Percentiles rank a stretch among this genome's conserved stretches.
These are phyloP conservation scores for Drosophila stalkeri DNA, from an alignment of 2,888 invertebrate species.

Conservation along the genomic window DNA sequence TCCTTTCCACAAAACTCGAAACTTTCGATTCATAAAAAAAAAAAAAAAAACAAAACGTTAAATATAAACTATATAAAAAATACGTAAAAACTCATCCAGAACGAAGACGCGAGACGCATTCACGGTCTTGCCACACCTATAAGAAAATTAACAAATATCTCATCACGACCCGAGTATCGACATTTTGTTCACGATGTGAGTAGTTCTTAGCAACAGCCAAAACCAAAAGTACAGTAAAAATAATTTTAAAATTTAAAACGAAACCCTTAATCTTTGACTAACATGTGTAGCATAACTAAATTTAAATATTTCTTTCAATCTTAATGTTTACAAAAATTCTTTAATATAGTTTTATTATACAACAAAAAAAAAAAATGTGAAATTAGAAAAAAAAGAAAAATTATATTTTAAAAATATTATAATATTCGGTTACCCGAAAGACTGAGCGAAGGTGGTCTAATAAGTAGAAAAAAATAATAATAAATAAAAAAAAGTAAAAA, in stretches of 20 bases:
- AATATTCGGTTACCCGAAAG: conserved; percentile 4
- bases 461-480: too few relatives aligned
- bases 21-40: conserved; percentile 41
- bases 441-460: background rate
- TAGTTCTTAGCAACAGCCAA: conserved; percentile 79
- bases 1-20: conserved; percentile 72
- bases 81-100: conserved; percentile 83
- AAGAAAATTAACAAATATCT: conserved; percentile 85
- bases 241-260: conserved; percentile 1
- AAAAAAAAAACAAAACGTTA: conserved; percentile 26
- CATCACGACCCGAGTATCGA: conserved; percentile 86
- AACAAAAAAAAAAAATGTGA: background rate
- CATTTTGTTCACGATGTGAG: conserved; percentile 86
- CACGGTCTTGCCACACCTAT: conserved; percentile 86
- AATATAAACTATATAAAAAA: conserved; percentile 58
- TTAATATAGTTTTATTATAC: background rate
- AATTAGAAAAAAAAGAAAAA: background rate
- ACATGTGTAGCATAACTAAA: conserved; percentile 51
- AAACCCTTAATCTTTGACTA: conserved; percentile 33
- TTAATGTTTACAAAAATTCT: conserved; percentile 14
- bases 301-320: conserved; percentile 5
- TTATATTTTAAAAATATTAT: background rate
- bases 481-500: background rate
- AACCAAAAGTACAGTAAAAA: conserved; percentile 26
- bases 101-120: conserved; percentile 85